Base-by-base conservation (phyloP, 2,888 invertebrate species). In the Schrankia costaestrigalis region DNA sequence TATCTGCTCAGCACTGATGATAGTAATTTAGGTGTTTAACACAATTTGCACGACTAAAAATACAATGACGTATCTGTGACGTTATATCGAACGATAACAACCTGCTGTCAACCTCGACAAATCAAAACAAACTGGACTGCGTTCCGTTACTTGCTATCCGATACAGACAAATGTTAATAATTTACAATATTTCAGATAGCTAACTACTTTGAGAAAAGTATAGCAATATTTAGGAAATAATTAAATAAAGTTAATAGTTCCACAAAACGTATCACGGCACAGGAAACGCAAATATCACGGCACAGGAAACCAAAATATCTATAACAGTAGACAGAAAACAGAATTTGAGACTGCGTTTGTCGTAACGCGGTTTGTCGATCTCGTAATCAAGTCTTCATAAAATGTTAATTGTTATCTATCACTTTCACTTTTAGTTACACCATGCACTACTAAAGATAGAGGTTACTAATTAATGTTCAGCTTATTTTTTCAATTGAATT, bases 71-170 rank as follows among this genome's bases (percentile, higher is more conserved):
- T 22, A n/a, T 9, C 4, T n/a, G 23, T 79, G 78, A 84, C 83
- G 82, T 81, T 62, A 75, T 71, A 81, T 83, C 83, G 71, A 51
- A 63, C 71, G 78, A 83, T 81, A 14, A 17, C 24, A 1, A 8
- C 19, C 10, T 14, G 3, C 36, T 74, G 50, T 78, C 81, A 78
- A 78, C 65, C 11, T 56, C 11, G 64, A 42, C 36, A 46, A 56
- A 71, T 58, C 63, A 72, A 63, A 71, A 70, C 63, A 73, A 69
- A 67, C 46, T 38, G 3, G 1, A 17, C 22, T 19, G 43, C 45
- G 41, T 49, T 53, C 43, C 52, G 44, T 41, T 49, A 35, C 40
- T 26, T 35, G 30, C 21, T 3, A 11, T 18, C 2, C n/a, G 8
- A 3, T 19, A n/a, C 11, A n/a, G 4, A 2, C 8, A 28, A 9